Evolutionary conservation across 2,113 vertebrate species (phyloP).

Genomic region (Oreotrochilus melanogaster): DNA sequence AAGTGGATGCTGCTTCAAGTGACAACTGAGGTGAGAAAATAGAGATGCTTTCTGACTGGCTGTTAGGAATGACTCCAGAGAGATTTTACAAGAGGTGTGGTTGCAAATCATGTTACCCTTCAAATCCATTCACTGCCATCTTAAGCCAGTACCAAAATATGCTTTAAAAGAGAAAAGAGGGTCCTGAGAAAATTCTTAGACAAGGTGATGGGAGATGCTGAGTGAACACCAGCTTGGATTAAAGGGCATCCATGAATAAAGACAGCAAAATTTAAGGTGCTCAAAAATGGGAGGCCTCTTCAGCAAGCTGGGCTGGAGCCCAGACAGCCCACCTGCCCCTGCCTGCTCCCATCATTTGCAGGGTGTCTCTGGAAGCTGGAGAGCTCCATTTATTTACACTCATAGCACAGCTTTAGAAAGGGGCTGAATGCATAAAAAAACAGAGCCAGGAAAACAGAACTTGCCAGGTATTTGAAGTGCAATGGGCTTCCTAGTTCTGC

Average conservation of each 20-base stretch:
- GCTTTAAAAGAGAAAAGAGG: not conserved
- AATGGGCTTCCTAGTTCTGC: not conserved
- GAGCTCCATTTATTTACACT: not conserved
- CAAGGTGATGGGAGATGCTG: not conserved
- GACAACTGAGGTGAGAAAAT: not conserved
- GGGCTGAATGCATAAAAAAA: not conserved
- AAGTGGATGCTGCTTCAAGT: not conserved
- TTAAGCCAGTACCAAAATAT: not conserved
- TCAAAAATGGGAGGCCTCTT: not conserved
- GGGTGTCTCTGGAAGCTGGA: not conserved
- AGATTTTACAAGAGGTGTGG: not conserved
- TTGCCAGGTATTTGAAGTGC: not conserved
- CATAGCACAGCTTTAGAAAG: not conserved
- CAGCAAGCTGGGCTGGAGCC: not conserved
- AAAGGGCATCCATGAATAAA: not conserved
- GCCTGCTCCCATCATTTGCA: not conserved
- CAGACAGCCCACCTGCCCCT: not conserved
- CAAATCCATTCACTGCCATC: not conserved
- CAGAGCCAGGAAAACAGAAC: not conserved
- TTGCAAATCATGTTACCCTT: not conserved
- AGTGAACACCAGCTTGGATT: not conserved
- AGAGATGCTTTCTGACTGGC: not conserved
- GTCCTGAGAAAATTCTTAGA: not conserved
- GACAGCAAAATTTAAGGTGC: not conserved
- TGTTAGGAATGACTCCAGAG: not conserved